Percentiles rank a stretch among this genome's conserved stretches.
Conservation (phyloP, 2,113 vertebrate species). For the Triplophysa rosa region DNA sequence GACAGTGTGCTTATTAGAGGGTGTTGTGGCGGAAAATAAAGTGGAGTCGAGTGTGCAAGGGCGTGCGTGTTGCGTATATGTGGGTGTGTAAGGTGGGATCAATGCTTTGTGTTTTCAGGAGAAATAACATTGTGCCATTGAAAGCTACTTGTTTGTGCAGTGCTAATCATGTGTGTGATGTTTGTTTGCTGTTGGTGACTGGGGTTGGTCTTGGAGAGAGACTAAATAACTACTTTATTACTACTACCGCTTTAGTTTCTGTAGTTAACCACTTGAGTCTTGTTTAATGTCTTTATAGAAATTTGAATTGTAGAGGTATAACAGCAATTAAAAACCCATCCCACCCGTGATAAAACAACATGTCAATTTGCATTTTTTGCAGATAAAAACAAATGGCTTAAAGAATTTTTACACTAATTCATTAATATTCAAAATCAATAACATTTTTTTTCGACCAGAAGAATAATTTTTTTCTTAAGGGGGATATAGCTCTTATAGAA, state of each 20-base stretch:
- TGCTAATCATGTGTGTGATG: constrained; percentile 41
- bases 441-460: no score
- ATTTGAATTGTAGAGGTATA: no score
- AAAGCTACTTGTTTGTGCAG: constrained; percentile 26
- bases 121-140: constrained; percentile 23
- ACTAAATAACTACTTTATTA: constrained; percentile 6
- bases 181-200: constrained; percentile 38
- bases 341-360: no score
- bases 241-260: neutral
- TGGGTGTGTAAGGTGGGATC: constrained; percentile 33
- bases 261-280: neutral
- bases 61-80: constrained; percentile 22
- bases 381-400: no score
- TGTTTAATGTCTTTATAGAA: neutral
- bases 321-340: no score
- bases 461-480: no score
- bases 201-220: constrained; percentile 36
- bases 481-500: neutral
- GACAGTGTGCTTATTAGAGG: constrained; percentile 23
- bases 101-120: constrained; percentile 40
- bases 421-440: no score
- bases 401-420: no score
- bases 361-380: no score
- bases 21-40: constrained; percentile 29
- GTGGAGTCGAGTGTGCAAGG: constrained; percentile 1